phyloP scores from a whole-genome alignment of 1,140 invertebrate species.

The Hyposmocoma kahamanoa region DNA sequence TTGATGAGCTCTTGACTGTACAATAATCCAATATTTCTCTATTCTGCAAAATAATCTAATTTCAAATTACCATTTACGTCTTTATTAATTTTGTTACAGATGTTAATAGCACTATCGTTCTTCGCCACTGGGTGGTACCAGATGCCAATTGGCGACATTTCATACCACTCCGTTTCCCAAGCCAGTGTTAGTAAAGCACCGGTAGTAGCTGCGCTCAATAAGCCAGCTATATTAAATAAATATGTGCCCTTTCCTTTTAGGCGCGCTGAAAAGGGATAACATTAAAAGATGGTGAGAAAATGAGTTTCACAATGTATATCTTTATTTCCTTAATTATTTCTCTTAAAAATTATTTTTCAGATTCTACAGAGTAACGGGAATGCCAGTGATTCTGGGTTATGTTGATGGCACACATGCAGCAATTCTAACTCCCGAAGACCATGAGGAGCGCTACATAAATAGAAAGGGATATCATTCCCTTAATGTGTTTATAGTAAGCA shows the following conservation, averaged over 20 bases:
- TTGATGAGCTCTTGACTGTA: too few relatives aligned
- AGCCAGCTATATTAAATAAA: neutral
- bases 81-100: too few relatives aligned
- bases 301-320: too few relatives aligned
- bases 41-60: too few relatives aligned
- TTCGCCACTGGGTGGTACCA: too few relatives aligned
- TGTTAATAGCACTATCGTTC: too few relatives aligned
- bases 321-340: too few relatives aligned
- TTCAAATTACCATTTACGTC: too few relatives aligned
- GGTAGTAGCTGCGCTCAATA: neutral
- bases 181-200: neutral
- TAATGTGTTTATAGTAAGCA: neutral
- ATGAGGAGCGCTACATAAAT: constrained; percentile 12
- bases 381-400: constrained; percentile 9
- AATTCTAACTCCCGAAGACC: constrained; percentile 2
- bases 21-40: too few relatives aligned
- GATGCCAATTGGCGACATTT: neutral
- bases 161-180: neutral
- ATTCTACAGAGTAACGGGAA: constrained; percentile 6
- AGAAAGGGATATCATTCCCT: constrained; percentile 14
- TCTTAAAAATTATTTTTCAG: constrained; percentile 9
- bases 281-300: too few relatives aligned
- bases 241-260: neutral
- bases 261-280: neutral
- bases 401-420: constrained; percentile 16